These are phyloP conservation scores for Drosophila miranda DNA, from an alignment of 1,140 invertebrate genomes.

Conservation along the genomic window DNA sequence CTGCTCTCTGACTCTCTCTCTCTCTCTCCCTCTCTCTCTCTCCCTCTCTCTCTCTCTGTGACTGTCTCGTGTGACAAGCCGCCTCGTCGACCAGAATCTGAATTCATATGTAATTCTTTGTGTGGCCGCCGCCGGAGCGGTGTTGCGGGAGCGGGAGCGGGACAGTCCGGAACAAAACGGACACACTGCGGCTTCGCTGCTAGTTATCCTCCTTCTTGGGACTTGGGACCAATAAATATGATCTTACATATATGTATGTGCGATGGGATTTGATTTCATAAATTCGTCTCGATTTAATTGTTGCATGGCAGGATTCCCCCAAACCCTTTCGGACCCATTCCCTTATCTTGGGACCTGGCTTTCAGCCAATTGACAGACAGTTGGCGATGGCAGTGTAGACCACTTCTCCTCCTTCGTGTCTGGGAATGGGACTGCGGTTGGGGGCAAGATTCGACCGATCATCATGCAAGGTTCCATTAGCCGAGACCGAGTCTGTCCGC, in stretches of 20 bases:
- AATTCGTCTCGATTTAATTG: conserved; percentile 31
- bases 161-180: conserved; percentile 56
- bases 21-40: conserved; percentile 11
- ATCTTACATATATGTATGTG: conserved; percentile 1
- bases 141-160: conserved; percentile 12
- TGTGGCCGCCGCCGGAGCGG: conserved; percentile 24
- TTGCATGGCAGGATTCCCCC: conserved; percentile 7
- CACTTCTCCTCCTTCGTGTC: conserved; percentile 37
- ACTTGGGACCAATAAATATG: conserved; percentile 9
- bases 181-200: conserved; percentile 6
- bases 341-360: conserved; percentile 14
- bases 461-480: conserved; percentile 71
- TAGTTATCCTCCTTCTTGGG: conserved; percentile 6
- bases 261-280: conserved; percentile 30
- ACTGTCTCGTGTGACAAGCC: conserved; percentile 17
- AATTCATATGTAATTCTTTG: conserved; percentile 45
- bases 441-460: conserved; percentile 17
- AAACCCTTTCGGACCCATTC: conserved; percentile 6
- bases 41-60: conserved; percentile 10
- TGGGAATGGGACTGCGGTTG: neutral
- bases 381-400: conserved; percentile 40
- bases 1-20: conserved; percentile 7
- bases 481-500: conserved; percentile 46
- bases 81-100: conserved; percentile 22
- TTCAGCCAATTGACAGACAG: conserved; percentile 44